Conservation (phyloP, 2,797 vertebrate genomes). For the Mus minutoides region DNA sequence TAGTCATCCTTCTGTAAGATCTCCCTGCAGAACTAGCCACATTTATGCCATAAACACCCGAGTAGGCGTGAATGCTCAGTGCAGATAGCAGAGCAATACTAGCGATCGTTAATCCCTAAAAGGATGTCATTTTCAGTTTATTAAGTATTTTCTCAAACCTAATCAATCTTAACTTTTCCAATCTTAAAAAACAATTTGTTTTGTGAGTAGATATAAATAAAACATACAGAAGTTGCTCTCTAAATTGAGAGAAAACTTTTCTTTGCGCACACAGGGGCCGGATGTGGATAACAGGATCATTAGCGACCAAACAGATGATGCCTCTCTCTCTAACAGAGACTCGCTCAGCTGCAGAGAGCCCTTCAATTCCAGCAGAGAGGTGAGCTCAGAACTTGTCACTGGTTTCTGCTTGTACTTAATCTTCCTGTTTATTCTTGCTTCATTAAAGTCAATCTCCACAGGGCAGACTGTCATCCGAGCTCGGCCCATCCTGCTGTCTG, state of each 20-base stretch:
- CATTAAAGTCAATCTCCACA: conserved; percentile 88
- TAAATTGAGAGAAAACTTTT: conserved; percentile 60
- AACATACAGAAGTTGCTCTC: background rate
- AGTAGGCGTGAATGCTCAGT: background rate
- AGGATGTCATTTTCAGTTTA: conserved; percentile 7
- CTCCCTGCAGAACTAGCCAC: background rate
- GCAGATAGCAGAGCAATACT: background rate
- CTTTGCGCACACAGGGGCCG: background rate
- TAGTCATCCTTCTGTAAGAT: background rate
- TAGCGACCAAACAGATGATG: conserved; percentile 72
- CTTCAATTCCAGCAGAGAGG: conserved; percentile 76
- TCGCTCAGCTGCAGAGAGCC: conserved; percentile 77
- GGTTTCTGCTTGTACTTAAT: conserved; percentile 86
- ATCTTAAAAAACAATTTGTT: background rate
- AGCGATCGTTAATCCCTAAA: background rate
- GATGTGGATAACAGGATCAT: conserved; percentile 57
- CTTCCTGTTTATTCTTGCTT: conserved; percentile 89
- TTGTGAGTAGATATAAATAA: conserved; percentile 4
- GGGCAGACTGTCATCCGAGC: conserved; percentile 86
- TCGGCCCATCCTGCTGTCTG: conserved; percentile 82
- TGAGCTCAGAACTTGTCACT: conserved; percentile 86
- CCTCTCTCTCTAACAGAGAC: conserved; percentile 74
- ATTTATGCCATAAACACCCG: background rate
- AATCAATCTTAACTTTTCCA: conserved; percentile 5
- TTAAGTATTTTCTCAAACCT: conserved; percentile 48